Base-by-base conservation (phyloP, 2,888 invertebrate genomes). In the Spatulosminthurus flaviceps region DNA sequence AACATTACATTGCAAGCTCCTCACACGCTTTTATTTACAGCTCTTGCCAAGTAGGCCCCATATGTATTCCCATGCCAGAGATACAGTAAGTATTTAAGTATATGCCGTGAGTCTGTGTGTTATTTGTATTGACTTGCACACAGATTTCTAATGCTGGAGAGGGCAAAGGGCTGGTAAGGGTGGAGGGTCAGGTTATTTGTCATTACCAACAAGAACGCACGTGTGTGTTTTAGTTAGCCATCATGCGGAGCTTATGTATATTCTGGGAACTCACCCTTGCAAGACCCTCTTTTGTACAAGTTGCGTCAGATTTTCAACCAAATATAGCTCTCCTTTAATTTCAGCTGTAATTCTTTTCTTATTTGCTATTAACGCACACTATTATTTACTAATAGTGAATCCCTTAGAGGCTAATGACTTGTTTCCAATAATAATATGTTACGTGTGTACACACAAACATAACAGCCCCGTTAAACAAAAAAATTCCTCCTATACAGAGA, bases 111-210 rank as follows among this genome's bases (percentile, higher is more conserved):
- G n/a, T n/a, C n/a, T n/a, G n/a, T n/a, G 51, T 51, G 16, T 51
- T 9, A 4, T 9, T 19, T 51, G n/a, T 2, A 51, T 2, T 19
- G 51, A 11, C 16, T 11, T 51, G n/a, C n/a, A n/a, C 51, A 2
- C 9, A 51, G 51, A n/a, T 11, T 51, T 51, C 9, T 64, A n/a
- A 2, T 9, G 64, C 24, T 24, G 64, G 64, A 64, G 4, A 22
- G 64, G 64, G 64, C 24, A 64, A 64, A 64, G 64, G 64, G 64
- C 64, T 64, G 24, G 4, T 9, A 5, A 64, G 64, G 64, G 64
- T 24, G 64, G 64, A 64, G 64, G 64, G 64, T 64, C 64, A 64
- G 24, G 64, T 64, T 64, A 64, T 64, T 64, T 64, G 64, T 64
- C 64, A 22, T 21, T 11, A 26, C 64, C n/a, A n/a, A n/a, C n/a